Percentiles rank a stretch among this genome's conserved stretches.
Evolutionary conservation across 2,797 vertebrate genomes (phyloP).

Genomic region (Ispidina picta): DNA sequence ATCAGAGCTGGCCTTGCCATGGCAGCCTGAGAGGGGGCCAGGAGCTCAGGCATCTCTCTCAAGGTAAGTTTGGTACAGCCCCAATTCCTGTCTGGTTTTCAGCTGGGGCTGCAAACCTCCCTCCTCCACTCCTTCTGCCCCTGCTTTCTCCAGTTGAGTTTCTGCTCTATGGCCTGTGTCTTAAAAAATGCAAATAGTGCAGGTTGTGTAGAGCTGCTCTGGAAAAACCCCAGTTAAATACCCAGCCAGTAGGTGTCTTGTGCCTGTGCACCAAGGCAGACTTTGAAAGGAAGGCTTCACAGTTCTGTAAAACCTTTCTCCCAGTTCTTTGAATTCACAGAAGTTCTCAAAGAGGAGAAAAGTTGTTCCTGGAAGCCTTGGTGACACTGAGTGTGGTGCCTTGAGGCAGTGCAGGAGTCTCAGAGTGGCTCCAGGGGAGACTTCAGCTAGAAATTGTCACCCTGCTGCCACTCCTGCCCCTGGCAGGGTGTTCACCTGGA

Average conservation of each 20-base stretch:
- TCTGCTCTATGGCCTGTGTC: neutral
- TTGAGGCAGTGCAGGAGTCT: neutral
- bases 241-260: neutral
- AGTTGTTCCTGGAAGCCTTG: neutral
- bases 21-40: neutral
- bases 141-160: neutral
- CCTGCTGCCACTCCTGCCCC: neutral
- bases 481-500: neutral
- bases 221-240: neutral
- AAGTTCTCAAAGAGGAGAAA: neutral
- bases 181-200: neutral
- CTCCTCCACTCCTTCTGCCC: neutral
- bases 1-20: neutral
- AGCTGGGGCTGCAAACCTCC: neutral
- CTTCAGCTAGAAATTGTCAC: neutral
- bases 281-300: neutral
- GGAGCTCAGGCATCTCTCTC: neutral
- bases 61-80: conserved; percentile 54
- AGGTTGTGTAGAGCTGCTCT: neutral
- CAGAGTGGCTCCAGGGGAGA: neutral
- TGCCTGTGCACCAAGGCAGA: neutral
- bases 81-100: neutral
- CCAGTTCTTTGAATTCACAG: neutral
- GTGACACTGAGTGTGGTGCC: neutral
- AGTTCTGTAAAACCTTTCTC: neutral